Conservation (phyloP, 2,888 invertebrate genomes). For the Plebejus argus region DNA sequence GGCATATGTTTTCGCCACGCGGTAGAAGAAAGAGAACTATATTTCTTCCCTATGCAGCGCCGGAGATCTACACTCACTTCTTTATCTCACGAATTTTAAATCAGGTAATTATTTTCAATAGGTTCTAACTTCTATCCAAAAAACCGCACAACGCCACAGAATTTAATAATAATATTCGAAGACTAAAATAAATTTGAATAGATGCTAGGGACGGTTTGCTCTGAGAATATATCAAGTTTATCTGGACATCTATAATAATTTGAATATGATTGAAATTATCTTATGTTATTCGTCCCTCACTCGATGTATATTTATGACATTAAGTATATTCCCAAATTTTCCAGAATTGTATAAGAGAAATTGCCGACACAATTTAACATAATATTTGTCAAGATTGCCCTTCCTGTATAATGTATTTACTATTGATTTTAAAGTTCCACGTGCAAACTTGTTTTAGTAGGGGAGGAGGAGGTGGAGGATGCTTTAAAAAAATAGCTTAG, state of each 20-base stretch:
- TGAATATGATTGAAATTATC: neutral
- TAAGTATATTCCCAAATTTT: neutral
- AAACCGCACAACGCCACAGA: neutral
- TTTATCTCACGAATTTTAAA: too few species aligned
- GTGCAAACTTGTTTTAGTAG: neutral
- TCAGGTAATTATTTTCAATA: too few species aligned
- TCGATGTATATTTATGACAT: neutral
- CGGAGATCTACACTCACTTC: too few species aligned
- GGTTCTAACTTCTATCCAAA: neutral
- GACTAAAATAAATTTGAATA: too few species aligned
- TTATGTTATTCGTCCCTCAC: neutral
- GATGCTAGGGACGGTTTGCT: too few species aligned
- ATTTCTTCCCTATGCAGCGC: too few species aligned
- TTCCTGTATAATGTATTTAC: neutral
- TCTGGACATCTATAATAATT: neutral
- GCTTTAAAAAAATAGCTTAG: too few species aligned
- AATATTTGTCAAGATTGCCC: neutral
- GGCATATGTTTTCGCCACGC: too few species aligned
- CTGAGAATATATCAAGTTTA: neutral
- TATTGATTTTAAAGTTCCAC: neutral
- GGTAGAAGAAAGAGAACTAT: too few species aligned
- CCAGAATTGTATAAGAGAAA: neutral
- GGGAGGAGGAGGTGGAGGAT: too few species aligned
- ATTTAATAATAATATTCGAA: too few species aligned
- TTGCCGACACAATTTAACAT: neutral